These are phyloP conservation scores for Chrysolina haemoptera DNA, from an alignment of 2,888 invertebrate genomes.

Conservation along the genomic window DNA sequence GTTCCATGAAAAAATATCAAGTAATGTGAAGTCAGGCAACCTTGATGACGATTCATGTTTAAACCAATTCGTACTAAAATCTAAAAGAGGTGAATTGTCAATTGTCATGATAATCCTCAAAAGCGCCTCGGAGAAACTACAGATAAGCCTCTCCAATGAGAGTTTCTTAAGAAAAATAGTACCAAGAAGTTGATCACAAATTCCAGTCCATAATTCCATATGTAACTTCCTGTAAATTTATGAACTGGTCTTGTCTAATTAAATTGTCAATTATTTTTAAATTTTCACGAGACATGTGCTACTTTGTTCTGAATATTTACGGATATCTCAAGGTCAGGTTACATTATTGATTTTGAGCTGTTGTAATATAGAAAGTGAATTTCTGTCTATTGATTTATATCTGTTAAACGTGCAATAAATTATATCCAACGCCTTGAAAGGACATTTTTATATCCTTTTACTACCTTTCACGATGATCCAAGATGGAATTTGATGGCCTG, in stretches of 20 bases:
- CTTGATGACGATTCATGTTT: too few relatives aligned
- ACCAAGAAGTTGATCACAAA: too few relatives aligned
- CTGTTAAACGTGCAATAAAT: not conserved
- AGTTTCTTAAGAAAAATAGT: too few relatives aligned
- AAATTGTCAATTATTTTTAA: not conserved
- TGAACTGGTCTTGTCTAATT: not conserved
- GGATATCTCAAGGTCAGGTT: not conserved
- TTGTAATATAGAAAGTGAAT: constrained; percentile 18
- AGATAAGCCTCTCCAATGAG: too few relatives aligned
- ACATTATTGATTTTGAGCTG: constrained; percentile 3
- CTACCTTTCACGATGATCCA: constrained; percentile 1
- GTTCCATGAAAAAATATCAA: too few relatives aligned
- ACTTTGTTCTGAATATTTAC: not conserved
- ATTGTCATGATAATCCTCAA: too few relatives aligned
- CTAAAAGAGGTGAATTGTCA: too few relatives aligned
- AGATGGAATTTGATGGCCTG: not conserved
- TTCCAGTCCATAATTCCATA: too few relatives aligned
- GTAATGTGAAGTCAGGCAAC: too few relatives aligned
- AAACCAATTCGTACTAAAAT: too few relatives aligned
- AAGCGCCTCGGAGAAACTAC: too few relatives aligned
- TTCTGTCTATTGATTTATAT: constrained; percentile 13
- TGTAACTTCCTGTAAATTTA: not conserved
- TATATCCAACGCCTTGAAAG: not conserved
- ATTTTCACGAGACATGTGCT: not conserved
- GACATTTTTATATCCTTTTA: constrained; percentile 6